Evolutionary conservation across 2,797 vertebrate species (phyloP), one percentile per base, ranked within the genome.

Genomic region (Bufotes viridis): DNA sequence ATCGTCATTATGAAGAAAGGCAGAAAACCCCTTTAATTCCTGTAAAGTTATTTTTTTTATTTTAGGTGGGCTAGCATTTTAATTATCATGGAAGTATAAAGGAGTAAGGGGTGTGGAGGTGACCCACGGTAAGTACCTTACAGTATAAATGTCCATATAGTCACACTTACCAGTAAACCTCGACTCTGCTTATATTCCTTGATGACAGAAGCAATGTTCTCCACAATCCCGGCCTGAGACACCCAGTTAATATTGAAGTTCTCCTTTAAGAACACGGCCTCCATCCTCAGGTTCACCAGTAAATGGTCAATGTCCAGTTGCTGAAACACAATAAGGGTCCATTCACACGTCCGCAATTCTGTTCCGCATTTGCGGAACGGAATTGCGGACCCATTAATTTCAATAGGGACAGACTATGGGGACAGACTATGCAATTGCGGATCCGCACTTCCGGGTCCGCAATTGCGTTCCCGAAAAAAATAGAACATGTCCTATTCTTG

Each of bases 231-330:
- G 0, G 63, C 22, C 87, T 96, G 95, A 91, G 96, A 95, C 34
- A 92, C 84, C 98, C 98, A 99, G 29, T 89, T 93, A 60, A 98
- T 90, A 34, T 96, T 95, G 87, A 97, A 95, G 87, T 93, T 93
- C 17, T 97, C 96, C 84, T 95, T 97, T 87, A 97, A 63, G 89
- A 93, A 92, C 7, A 89, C 8, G 0, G 93, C 90, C 83, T 99
- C 96, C 95, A 98, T 94, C 34, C 90, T 90, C 63, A 99, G 93
- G 90, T 97, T 94, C 85, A 98, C 93, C 89, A 94, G 87, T 49
- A 98, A 87, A 80, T 94, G 95, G 88, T 98, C 96, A 1, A 97
- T 91, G 9, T 96, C 93, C 83, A 91, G 90, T 92, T 96, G 95
- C 98, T 99, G 78, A 67, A 76, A 86, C 18, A 82, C 24, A 67